These are phyloP conservation scores for Probosciger aterrimus DNA, from an alignment of 2,113 vertebrate species.

Conservation along the genomic window DNA sequence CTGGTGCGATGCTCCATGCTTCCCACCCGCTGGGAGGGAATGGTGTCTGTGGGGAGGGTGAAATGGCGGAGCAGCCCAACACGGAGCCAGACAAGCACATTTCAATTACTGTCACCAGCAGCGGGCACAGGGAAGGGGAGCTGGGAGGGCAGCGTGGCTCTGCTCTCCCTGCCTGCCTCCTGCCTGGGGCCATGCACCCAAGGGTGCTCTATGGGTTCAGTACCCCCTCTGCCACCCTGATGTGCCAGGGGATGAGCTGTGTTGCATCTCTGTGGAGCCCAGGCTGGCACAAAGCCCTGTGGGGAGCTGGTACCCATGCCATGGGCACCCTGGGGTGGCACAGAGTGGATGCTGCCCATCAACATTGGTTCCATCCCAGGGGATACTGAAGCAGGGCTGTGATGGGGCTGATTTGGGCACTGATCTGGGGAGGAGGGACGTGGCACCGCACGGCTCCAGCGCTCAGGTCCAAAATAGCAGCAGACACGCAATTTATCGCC, in stretches of 20 bases:
- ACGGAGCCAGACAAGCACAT: slow-evolving; percentile 6
- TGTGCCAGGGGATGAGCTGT: not conserved
- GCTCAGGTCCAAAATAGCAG: slow-evolving; percentile 62
- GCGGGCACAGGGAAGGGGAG: not conserved
- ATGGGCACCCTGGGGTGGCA: fast-evolving
- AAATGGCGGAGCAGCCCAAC: slow-evolving; percentile 66
- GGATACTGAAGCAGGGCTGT: not conserved
- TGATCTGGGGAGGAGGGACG: not conserved
- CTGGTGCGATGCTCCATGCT: slow-evolving; percentile 5
- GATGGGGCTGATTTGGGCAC: not conserved
- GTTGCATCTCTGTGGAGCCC: not conserved
- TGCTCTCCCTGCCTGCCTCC: not conserved
- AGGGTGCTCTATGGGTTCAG: not conserved
- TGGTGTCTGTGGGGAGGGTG: slow-evolving; percentile 59
- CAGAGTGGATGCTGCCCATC: fast-evolving
- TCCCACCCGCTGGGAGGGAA: slow-evolving; percentile 45
- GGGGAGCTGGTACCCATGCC: not conserved
- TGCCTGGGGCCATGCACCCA: not conserved
- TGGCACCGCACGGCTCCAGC: not conserved
- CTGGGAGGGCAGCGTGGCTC: not conserved
- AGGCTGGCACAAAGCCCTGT: not conserved
- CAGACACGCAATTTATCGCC: slow-evolving; percentile 64
- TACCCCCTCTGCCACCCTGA: not conserved
- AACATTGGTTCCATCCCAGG: fast-evolving
- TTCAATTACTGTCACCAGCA: not conserved